phyloP scores from a whole-genome alignment of 2,113 vertebrate species.

The Myrmecophaga tridactyla region DNA sequence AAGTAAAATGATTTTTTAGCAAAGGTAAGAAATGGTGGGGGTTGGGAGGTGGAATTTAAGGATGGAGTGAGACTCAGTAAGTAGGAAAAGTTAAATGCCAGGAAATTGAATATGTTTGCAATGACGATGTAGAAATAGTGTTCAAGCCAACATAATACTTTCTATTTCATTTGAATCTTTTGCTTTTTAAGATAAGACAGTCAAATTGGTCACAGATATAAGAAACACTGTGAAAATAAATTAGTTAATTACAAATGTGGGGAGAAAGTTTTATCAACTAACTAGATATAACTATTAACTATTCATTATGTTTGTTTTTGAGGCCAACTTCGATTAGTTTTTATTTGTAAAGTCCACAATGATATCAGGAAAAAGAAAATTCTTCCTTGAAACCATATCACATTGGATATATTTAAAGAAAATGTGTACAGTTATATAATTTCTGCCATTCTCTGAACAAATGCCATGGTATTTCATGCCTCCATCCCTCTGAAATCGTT shows the following conservation, averaged over 20 bases:
- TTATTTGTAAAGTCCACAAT: not conserved
- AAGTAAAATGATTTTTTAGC: not conserved
- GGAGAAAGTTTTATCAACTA: not conserved
- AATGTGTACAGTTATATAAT: not conserved
- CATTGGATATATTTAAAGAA: not conserved
- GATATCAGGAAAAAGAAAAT: not conserved
- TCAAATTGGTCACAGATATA: not conserved
- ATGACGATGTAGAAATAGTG: not conserved
- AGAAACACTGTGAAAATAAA: not conserved
- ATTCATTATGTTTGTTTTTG: not conserved
- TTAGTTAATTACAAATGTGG: not conserved
- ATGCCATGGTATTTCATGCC: not conserved
- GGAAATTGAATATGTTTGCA: not conserved
- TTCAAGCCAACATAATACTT: not conserved
- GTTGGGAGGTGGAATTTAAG: too few relatives aligned
- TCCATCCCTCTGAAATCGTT: not conserved
- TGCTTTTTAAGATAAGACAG: not conserved
- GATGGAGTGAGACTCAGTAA: not conserved
- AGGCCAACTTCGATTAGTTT: not conserved
- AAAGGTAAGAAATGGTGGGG: not conserved
- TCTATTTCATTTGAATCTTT: not conserved
- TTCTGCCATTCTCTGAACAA: not conserved
- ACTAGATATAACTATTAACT: not conserved
- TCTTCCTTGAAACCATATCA: not conserved
- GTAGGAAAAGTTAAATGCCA: not conserved